A percentile compares a stretch with the other conserved stretches of the same genome.
phyloP scores from a whole-genome alignment of 2,113 vertebrate genomes.

The Phyllopteryx taeniolatus region DNA sequence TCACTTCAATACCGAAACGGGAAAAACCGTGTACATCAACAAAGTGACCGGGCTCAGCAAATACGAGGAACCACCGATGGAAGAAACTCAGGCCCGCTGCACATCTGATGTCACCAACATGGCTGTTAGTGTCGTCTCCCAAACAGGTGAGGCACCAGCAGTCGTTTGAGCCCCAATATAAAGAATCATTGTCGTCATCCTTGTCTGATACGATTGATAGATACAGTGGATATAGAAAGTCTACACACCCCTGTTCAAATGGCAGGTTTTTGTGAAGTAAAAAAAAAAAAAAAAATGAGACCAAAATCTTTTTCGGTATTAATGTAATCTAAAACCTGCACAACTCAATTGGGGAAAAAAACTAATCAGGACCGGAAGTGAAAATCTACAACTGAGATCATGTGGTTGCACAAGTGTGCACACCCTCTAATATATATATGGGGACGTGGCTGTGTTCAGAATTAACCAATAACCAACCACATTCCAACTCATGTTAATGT shows the following conservation, averaged over 20 bases:
- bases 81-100: slow-evolving; percentile 74
- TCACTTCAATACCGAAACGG: slow-evolving; percentile 78
- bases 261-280: background rate
- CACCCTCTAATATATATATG: no score
- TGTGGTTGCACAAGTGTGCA: no score
- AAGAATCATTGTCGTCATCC: background rate
- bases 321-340: background rate
- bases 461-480: no score
- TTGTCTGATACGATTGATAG: background rate
- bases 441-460: no score
- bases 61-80: slow-evolving; percentile 71
- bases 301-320: no score
- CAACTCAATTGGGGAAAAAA: background rate
- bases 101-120: slow-evolving; percentile 84
- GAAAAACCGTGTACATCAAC: slow-evolving; percentile 86
- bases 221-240: background rate
- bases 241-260: background rate
- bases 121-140: slow-evolving; percentile 81
- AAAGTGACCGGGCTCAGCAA: slow-evolving; percentile 86
- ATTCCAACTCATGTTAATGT: no score
- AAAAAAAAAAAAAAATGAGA: background rate
- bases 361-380: no score
- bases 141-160: slow-evolving; percentile 77
- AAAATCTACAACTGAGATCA: no score
- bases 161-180: background rate